Conservation (phyloP, 2,113 vertebrate species). For the Myotis lucifugus region DNA sequence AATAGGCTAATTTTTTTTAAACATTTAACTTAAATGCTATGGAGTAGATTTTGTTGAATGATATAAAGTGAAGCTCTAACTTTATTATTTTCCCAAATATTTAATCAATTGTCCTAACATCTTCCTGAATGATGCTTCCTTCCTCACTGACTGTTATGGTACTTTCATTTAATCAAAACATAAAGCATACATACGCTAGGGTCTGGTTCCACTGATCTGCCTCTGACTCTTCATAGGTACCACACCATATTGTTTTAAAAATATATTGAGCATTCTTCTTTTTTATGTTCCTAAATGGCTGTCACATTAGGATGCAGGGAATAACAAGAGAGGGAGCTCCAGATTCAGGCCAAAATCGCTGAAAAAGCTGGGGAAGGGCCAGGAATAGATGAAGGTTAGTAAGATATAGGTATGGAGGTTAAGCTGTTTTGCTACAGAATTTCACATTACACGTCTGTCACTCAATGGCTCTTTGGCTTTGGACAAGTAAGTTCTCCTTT, state of each 20-base stretch:
- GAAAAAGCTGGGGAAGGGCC: neutral
- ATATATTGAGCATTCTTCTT: neutral
- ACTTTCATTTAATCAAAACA: conserved; percentile 32
- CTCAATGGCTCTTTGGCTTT: neutral
- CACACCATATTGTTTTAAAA: neutral
- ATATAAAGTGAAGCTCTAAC: neutral
- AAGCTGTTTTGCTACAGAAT: neutral
- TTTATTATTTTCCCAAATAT: conserved; percentile 41
- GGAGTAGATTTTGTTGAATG: neutral
- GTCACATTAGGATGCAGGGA: neutral
- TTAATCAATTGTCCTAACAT: conserved; percentile 2
- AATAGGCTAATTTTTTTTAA: neutral
- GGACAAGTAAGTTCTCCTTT: neutral
- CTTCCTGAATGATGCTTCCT: neutral
- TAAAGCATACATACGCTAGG: neutral
- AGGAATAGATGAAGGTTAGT: neutral
- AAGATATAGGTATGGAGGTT: neutral
- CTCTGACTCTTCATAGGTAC: neutral
- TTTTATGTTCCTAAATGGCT: neutral
- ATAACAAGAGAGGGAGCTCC: neutral
- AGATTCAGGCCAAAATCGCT: neutral
- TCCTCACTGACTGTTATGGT: neutral
- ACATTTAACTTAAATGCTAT: neutral
- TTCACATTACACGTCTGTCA: neutral
- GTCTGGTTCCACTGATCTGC: neutral